These are phyloP conservation scores for Triplophysa bombifrons DNA, from an alignment of 2,797 vertebrate genomes.

Conservation along the genomic window DNA sequence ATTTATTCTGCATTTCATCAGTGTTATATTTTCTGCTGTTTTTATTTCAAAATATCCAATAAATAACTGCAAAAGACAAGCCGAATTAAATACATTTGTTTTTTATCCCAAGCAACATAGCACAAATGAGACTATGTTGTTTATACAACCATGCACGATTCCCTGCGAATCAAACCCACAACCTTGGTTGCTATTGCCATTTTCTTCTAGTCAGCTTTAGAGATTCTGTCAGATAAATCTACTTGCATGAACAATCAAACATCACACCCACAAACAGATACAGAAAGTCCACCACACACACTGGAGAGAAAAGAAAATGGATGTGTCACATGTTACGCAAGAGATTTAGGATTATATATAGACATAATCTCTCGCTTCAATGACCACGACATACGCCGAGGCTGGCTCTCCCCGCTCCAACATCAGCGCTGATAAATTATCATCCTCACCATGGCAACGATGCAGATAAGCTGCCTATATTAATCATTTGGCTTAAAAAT, in stretches of 20 bases:
- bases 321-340: conserved; percentile 63
- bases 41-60: neutral
- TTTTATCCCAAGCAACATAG: no score
- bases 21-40: neutral
- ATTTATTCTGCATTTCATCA: conserved; percentile 10
- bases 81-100: no score
- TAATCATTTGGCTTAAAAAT: conserved; percentile 18
- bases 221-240: neutral
- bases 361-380: conserved; percentile 68
- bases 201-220: neutral
- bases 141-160: neutral
- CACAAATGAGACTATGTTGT: neutral
- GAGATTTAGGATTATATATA: conserved; percentile 74
- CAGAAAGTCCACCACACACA: conserved; percentile 43
- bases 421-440: conserved; percentile 56
- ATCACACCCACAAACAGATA: conserved; percentile 30
- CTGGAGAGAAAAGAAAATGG: conserved; percentile 43
- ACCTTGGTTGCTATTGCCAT: neutral
- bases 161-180: neutral
- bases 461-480: conserved; percentile 27
- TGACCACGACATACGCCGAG: conserved; percentile 56
- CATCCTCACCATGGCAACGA: conserved; percentile 57
- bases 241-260: conserved; percentile 13
- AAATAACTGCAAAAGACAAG: no score
- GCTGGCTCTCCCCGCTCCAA: conserved; percentile 65